Base-by-base conservation (phyloP, 2,113 vertebrate species). In the Calyptommatus sinebrachiatus region DNA sequence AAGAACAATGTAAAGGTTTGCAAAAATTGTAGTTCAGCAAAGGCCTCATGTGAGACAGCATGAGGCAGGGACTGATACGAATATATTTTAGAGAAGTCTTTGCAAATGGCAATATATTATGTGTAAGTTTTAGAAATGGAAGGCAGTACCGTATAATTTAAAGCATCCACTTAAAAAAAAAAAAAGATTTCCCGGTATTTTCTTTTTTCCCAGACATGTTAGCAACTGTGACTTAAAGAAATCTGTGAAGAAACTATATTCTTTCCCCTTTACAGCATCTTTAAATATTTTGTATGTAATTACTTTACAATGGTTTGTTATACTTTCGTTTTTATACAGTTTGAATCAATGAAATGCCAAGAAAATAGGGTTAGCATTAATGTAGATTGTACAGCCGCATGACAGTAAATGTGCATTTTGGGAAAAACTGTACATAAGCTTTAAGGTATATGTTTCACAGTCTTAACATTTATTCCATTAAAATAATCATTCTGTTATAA, bases 1-100 rank as follows among this genome's bases (percentile, higher is more conserved):
- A 90, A 93, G 94, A 96, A 98, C 97, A 97, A 98, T 97, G 92
- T 92, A 73, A 90, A 95, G 95, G 96, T 97, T 97, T 97, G 94
- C 94, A 91, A 46, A 75, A 92, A 86, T 90, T 93, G 90, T 85
- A 94, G 95, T 93, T 91, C 73, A 45, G 95, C 93, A 88, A 86
- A 83, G 92, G 93, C 90, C 83, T 85, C 73, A 0, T 83, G 87
- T 78, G 85, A 86, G 72, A 84, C 75, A 83, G 87, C 71, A 83
- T 88, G 91, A 91, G 91, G 90, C 57, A 79, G 92, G 88, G 90
- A 86, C 83, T 74, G 20, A 61, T 3, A 45, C 65, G 48, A 7
- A 83, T n/a, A 2, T 20, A 62, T 78, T 85, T 80, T 71, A 86
- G 85, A 93, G 87, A 75, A 26, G 83, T 67, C 82, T 70, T 79